These are phyloP conservation scores for Neotragus moschatus DNA, from an alignment of 2,113 vertebrate species.

Conservation along the genomic window DNA sequence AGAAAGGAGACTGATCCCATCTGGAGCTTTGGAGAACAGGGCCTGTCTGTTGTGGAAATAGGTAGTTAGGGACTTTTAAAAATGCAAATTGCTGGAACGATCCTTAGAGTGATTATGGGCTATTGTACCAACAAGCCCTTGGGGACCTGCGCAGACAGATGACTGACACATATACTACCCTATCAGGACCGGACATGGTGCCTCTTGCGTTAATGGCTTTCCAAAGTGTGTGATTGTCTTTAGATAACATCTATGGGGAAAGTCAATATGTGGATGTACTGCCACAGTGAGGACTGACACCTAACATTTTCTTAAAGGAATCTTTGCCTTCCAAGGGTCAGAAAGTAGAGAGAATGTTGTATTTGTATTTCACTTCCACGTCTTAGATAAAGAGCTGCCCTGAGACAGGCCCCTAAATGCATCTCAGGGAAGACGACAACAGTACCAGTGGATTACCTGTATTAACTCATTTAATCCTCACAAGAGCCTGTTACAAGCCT, in stretches of 20 bases:
- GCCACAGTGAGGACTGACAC: background rate
- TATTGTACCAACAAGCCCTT: conserved; percentile 73
- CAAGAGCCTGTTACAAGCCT: background rate
- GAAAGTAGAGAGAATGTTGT: background rate
- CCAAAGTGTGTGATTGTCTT: conserved; percentile 30
- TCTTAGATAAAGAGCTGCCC: background rate
- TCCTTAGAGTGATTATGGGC: conserved; percentile 67
- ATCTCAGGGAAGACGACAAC: background rate
- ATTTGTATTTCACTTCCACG: conserved; percentile 16
- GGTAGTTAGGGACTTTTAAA: conserved; percentile 64
- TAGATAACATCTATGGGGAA: conserved; percentile 49
- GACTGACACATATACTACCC: conserved; percentile 54
- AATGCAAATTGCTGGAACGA: conserved; percentile 69
- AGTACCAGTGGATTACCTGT: background rate
- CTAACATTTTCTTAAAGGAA: conserved; percentile 39
- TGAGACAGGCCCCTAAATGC: background rate
- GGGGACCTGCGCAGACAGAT: conserved; percentile 49
- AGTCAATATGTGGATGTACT: conserved; percentile 43
- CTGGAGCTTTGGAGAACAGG: background rate
- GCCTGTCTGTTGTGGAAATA: conserved; percentile 38
- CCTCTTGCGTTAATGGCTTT: conserved; percentile 16
- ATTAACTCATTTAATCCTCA: conserved; percentile 8
- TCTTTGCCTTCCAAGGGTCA: conserved; percentile 42
- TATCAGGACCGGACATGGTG: background rate
- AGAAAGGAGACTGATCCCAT: conserved; percentile 43